Evolutionary conservation across 2,888 invertebrate species (phyloP), one percentile per base, ranked within the genome.

Genomic region (Saturnia japonica): DNA sequence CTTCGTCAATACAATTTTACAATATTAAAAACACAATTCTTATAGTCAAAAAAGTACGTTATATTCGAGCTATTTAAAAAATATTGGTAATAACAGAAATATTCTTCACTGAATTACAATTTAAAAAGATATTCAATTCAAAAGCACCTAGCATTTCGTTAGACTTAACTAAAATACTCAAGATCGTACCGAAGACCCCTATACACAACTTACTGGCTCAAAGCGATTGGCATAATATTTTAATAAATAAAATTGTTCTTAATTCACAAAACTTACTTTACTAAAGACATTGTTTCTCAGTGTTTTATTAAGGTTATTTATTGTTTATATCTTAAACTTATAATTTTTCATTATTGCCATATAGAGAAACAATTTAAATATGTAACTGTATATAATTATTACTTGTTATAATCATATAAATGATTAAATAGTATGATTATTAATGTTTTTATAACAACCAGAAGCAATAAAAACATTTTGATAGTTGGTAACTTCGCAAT

Each of bases 161-260:
- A 60, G 12, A 28, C 22, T 22, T 22, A 1, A 54, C n/a, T 54
- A 57, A 25, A 60, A 14, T 28, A 6, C 14, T 60, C 28, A 19
- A 9, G 25, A 60, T 60, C 9, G 4, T 60, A 25, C 14, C 57
- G 4, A 28, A 60, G 19, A 60, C 25, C n/a, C n/a, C 8, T 54
- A 60, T 28, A 60, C 12, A 60, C 11, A 14, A 60, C 57, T 60
- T 28, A 60, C 57, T 60, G 57, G 57, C 57, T 60, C 28, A 60
- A 22, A 54, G n/a, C n/a, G 54, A n/a, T 54, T 22, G n/a, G n/a
- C 54, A n/a, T 47, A 47, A 16, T 7, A 22, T 54, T 47, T 51
- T 4, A 57, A 1, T 57, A 25, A 57, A 60, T 60, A 54, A 54
- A 22, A 1, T 54, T 11, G 54, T 22, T 22, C 11, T 11, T 54